Percentiles rank a stretch among this genome's conserved stretches.
These are phyloP conservation scores for Rhinogobio ventralis DNA, from an alignment of 2,797 vertebrate genomes.

Conservation along the genomic window DNA sequence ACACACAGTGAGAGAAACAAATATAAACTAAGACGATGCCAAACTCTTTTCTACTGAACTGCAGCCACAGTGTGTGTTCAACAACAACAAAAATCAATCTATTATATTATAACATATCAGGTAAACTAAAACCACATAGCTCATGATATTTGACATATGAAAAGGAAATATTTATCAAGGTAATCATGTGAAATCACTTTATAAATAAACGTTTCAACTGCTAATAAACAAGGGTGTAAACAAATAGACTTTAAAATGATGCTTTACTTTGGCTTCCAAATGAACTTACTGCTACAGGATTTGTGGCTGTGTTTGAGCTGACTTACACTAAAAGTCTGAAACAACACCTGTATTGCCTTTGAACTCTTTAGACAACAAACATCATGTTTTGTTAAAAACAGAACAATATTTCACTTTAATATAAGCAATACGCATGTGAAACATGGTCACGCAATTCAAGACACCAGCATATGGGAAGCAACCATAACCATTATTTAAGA, in stretches of 20 bases:
- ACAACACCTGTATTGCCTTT: not conserved
- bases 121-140: not conserved
- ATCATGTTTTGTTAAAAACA: not conserved
- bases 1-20: not conserved
- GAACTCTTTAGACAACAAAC: not conserved
- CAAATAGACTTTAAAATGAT: not conserved
- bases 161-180: not conserved
- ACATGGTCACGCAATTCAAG: not conserved
- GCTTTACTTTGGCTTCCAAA: not conserved
- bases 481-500: not conserved
- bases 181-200: not conserved
- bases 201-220: not conserved
- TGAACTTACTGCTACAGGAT: not conserved
- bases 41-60: not conserved
- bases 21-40: not conserved
- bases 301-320: constrained; percentile 41
- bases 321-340: not conserved
- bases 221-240: not conserved
- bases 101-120: not conserved
- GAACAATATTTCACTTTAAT: not conserved
- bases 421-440: not conserved
- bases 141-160: not conserved
- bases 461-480: not conserved
- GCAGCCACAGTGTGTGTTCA: not conserved
- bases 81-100: not conserved